phyloP scores from a whole-genome alignment of 2,113 vertebrate species.

The Cephalopholis sonnerati region DNA sequence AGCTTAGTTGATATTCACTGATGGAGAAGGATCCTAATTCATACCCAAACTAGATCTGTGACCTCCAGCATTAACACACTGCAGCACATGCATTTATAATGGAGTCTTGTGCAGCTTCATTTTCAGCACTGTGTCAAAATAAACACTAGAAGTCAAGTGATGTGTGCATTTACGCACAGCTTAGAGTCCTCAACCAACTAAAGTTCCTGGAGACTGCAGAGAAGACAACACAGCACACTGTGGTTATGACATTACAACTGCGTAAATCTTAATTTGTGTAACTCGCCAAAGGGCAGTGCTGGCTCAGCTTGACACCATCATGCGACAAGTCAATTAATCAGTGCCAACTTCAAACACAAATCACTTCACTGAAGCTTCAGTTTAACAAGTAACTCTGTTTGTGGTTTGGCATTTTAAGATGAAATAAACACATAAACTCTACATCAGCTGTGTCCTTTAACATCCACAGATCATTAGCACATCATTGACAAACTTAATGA shows the following conservation, averaged over 20 bases:
- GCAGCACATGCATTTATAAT: slow-evolving; percentile 14
- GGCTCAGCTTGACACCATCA: slow-evolving; percentile 22
- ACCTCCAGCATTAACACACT: neutral
- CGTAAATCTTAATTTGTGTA: neutral
- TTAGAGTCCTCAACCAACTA: neutral
- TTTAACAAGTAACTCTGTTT: neutral
- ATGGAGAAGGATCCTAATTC: neutral
- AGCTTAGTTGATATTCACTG: neutral
- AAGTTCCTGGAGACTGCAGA: neutral
- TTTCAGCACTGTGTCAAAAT: slow-evolving; percentile 1
- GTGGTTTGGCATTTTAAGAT: neutral
- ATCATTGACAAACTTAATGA: neutral
- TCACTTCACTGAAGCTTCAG: neutral
- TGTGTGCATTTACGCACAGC: neutral
- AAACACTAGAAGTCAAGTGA: neutral
- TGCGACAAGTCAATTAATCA: slow-evolving; percentile 10
- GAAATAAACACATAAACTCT: neutral
- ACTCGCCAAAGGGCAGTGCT: neutral
- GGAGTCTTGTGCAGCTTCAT: neutral
- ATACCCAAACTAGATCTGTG: neutral
- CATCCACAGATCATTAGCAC: neutral
- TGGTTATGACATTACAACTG: neutral
- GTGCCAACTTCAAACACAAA: slow-evolving; percentile 2
- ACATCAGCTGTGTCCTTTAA: neutral
- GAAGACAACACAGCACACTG: neutral